Conservation (phyloP, 1,140 invertebrate species). For the Dinothrombium tinctorium region DNA sequence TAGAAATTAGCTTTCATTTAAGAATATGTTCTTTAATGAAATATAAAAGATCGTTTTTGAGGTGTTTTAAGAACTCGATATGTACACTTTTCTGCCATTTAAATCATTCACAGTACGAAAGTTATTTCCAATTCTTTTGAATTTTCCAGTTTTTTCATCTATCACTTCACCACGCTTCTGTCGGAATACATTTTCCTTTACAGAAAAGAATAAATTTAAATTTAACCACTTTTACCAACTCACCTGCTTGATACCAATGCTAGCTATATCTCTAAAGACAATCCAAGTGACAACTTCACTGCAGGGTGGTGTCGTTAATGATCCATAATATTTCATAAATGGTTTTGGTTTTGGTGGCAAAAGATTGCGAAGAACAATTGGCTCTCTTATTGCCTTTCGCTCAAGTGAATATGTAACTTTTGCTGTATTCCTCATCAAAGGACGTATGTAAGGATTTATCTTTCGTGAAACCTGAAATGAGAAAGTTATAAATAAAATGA, state of each 20-base stretch:
- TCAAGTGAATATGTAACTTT: neutral
- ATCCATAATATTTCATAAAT: slow-evolving; percentile 38
- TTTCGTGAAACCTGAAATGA: neutral
- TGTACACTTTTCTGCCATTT: no score
- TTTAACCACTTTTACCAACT: no score
- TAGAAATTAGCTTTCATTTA: no score
- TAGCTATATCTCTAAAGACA: slow-evolving; percentile 47
- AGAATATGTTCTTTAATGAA: no score
- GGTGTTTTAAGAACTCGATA: no score
- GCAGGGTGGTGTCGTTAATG: slow-evolving; percentile 73
- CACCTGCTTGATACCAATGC: slow-evolving; percentile 50
- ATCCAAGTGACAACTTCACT: slow-evolving; percentile 71
- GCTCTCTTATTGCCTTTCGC: neutral
- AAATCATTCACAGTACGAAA: no score
- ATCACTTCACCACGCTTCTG: no score
- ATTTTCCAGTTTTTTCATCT: no score
- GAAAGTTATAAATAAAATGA: neutral
- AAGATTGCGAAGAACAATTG: neutral
- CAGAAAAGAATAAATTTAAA: no score
- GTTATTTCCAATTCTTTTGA: no score
- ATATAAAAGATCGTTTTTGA: no score
- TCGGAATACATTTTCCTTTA: no score
- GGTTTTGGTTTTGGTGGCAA: neutral
- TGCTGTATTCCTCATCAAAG: neutral
- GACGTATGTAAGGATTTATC: neutral